A percentile compares a stretch with the other conserved stretches of the same genome.
phyloP scores from a whole-genome alignment of 2,797 vertebrate genomes.

The Pseudopleuronectes americanus region DNA sequence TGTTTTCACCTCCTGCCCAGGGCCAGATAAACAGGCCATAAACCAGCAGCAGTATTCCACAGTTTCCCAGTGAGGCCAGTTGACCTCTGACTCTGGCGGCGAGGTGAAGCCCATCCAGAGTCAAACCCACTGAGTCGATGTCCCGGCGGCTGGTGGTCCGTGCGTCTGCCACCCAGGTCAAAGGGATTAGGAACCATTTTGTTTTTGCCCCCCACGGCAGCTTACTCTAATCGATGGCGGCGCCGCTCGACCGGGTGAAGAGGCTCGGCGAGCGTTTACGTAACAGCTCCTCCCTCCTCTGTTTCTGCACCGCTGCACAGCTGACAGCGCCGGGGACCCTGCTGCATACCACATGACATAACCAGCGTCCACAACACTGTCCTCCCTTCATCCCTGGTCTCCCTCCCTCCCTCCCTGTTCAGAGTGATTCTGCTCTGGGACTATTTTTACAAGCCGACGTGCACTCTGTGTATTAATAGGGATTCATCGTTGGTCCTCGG shows the following conservation, averaged over 20 bases:
- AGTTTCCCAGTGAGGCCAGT: no score
- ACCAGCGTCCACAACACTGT: slow-evolving; percentile 37
- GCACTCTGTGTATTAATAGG: slow-evolving; percentile 24
- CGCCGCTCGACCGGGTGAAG: slow-evolving; percentile 39
- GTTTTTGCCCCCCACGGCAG: slow-evolving; percentile 15
- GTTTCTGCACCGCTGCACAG: slow-evolving; percentile 58
- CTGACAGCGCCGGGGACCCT: slow-evolving; percentile 35
- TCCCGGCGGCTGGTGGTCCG: background rate
- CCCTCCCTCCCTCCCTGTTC: slow-evolving; percentile 3
- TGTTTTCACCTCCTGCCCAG: no score
- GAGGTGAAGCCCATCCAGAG: background rate
- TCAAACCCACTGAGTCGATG: background rate
- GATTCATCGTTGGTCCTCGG: background rate
- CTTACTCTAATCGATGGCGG: slow-evolving; percentile 23
- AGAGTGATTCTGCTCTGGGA: background rate
- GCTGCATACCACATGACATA: slow-evolving; percentile 62
- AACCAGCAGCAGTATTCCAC: no score
- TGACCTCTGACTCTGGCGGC: no score
- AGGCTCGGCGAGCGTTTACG: slow-evolving; percentile 46
- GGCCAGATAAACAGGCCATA: no score
- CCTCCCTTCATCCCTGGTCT: slow-evolving; percentile 29
- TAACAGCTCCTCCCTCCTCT: slow-evolving; percentile 41
- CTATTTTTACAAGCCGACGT: slow-evolving; percentile 32
- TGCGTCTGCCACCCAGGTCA: slow-evolving; percentile 24
- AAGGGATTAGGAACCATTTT: slow-evolving; percentile 30